Evolutionary conservation across 2,888 invertebrate species (phyloP).

Genomic region (Conus canariensis): DNA sequence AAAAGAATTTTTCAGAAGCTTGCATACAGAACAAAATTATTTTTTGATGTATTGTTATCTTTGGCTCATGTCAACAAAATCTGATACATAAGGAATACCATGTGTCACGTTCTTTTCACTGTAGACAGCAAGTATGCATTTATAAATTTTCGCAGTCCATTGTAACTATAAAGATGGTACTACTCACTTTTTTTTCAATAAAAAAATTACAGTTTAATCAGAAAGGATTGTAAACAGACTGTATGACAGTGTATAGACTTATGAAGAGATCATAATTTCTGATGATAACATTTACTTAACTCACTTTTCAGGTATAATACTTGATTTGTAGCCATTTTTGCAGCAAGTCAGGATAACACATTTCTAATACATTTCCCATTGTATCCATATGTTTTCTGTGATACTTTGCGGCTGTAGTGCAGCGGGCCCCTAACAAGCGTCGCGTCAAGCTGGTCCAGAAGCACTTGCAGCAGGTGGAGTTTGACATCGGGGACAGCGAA

Average conservation of each 20-base stretch:
- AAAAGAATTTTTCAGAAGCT: too few species aligned
- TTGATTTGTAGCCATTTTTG: not conserved
- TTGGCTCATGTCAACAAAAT: too few species aligned
- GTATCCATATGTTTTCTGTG: conserved; percentile 19
- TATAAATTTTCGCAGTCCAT: too few species aligned
- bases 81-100: too few species aligned
- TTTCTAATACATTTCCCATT: not conserved
- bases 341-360: not conserved
- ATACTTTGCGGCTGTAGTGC: conserved; percentile 57
- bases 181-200: too few species aligned
- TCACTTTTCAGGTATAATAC: not conserved
- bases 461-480: conserved; percentile 77
- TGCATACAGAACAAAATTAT: not conserved
- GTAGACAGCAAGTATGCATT: too few species aligned
- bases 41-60: too few species aligned
- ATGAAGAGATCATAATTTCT: not conserved
- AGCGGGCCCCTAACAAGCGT: conserved; percentile 88
- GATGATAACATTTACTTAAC: not conserved
- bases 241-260: too few species aligned
- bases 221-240: too few species aligned
- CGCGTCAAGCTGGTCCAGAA: conserved; percentile 87
- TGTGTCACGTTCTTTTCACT: too few species aligned
- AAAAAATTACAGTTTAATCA: too few species aligned
- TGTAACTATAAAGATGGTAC: too few species aligned
- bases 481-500: conserved; percentile 92